Percentiles rank a stretch among this genome's conserved stretches.
Conservation (phyloP, 2,113 vertebrate genomes). For the Crotalus viridis region DNA sequence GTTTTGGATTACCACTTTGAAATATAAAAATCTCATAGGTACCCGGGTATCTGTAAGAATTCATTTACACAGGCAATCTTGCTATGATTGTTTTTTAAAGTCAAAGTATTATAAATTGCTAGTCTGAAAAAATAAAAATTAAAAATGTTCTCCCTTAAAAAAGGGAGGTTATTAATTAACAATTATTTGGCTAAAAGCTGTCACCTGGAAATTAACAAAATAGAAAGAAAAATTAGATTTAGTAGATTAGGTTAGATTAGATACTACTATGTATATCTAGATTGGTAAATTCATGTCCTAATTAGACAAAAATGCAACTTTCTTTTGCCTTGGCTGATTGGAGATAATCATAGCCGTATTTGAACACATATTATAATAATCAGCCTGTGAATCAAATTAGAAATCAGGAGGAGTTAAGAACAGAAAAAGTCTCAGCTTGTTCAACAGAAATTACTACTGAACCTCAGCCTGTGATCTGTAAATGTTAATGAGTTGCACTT, state of each 20-base stretch:
- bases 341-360: background rate
- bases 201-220: background rate
- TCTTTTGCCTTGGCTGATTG: background rate
- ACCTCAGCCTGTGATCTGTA: background rate
- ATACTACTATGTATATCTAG: background rate
- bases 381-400: background rate
- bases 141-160: background rate
- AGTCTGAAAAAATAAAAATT: background rate
- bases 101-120: background rate
- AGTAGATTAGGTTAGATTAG: background rate
- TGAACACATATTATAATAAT: background rate
- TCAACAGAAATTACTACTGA: background rate
- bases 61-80: background rate
- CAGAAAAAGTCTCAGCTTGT: background rate
- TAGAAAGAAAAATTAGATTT: background rate
- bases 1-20: background rate
- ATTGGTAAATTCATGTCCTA: background rate
- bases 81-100: background rate
- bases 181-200: background rate
- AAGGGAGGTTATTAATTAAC: background rate
- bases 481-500: background rate
- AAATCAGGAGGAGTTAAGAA: background rate
- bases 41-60: background rate
- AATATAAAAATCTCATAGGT: background rate
- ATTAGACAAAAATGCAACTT: background rate